phyloP scores from a whole-genome alignment of 1,140 invertebrate species.

The Aphelinus certus region DNA sequence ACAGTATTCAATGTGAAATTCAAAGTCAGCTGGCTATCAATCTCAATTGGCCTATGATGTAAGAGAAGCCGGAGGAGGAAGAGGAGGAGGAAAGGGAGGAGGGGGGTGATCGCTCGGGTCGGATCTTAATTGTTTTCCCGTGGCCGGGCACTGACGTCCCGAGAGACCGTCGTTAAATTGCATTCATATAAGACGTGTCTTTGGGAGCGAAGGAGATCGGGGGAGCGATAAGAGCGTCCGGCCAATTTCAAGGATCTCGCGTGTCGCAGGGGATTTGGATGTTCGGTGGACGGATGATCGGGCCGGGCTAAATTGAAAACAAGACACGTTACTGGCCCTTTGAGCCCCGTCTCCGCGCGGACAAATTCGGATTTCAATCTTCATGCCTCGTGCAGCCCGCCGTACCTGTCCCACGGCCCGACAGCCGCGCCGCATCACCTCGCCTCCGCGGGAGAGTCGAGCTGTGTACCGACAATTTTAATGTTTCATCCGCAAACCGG shows the following conservation, averaged over 20 bases:
- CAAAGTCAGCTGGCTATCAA: too few relatives aligned
- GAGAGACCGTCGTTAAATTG: neutral
- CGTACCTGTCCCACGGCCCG: too few relatives aligned
- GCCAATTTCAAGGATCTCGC: constrained; percentile 11
- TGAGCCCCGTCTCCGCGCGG: neutral
- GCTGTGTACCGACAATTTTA: too few relatives aligned
- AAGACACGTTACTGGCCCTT: constrained; percentile 7
- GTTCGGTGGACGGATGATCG: neutral
- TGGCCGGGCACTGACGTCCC: too few relatives aligned
- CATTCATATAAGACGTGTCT: neutral
- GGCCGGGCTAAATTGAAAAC: constrained; percentile 14
- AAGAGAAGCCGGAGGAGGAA: too few relatives aligned
- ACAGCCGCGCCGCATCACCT: too few relatives aligned
- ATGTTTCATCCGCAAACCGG: too few relatives aligned
- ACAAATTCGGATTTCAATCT: constrained; percentile 29
- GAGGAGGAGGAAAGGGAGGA: too few relatives aligned
- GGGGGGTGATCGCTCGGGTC: neutral
- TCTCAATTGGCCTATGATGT: too few relatives aligned
- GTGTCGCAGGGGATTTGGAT: neutral
- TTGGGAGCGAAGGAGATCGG: neutral
- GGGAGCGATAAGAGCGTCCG: neutral
- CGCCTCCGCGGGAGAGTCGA: too few relatives aligned
- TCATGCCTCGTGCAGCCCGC: too few relatives aligned
- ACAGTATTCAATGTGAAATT: too few relatives aligned
- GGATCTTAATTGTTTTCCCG: constrained; percentile 21